Base-by-base conservation (phyloP, 2,113 vertebrate genomes). In the Aramus guarauna region DNA sequence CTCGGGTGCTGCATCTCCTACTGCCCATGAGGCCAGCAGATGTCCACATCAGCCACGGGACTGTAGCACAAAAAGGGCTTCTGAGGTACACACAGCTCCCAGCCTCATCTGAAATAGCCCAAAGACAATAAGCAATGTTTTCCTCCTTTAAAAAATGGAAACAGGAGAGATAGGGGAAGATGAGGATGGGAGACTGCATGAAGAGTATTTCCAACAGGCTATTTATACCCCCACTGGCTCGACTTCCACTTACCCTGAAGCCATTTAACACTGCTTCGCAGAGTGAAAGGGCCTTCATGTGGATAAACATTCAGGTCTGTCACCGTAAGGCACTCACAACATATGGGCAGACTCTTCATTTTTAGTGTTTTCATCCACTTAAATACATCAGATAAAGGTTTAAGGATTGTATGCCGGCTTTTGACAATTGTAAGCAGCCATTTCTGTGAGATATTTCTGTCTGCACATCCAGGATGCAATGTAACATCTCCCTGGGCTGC, bases 291-390 rank as follows among this genome's bases (percentile, higher is more conserved):
- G 66, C 77, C 74, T 94, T 93, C 82, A 39, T 45, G 63, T 58
- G 82, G 82, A 88, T 94, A 95, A 96, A 94, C 58, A 91, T 83
- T 73, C 88, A 85, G 85, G 67, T 94, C 82, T 95, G 88, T 88
- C 94, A 85, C 92, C 60, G 69, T 27, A 83, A 80, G 71, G n/a
- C 59, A 83, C 63, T 82, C 67, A 34, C 32, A 93, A 48, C 93
- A 92, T 80, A 96, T 32, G 75, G 82, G 55, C 55, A 94, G 63
- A 41, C 63, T 94, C 91, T 45, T 69, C 22, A n/a, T 62, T 85
- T 83, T 84, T 22, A 67, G 37, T 0, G 3, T 85, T 93, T 94
- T 83, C 82, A 63, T 62, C 71, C 36, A 58, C 32, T 85, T 79
- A 62, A 88, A 83, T 17, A 15, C 24, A 80, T 47, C 68, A 81